Percentiles rank a stretch among this genome's conserved stretches.
Conservation (phyloP, 2,888 invertebrate species). For the Palloptera scutellata region DNA sequence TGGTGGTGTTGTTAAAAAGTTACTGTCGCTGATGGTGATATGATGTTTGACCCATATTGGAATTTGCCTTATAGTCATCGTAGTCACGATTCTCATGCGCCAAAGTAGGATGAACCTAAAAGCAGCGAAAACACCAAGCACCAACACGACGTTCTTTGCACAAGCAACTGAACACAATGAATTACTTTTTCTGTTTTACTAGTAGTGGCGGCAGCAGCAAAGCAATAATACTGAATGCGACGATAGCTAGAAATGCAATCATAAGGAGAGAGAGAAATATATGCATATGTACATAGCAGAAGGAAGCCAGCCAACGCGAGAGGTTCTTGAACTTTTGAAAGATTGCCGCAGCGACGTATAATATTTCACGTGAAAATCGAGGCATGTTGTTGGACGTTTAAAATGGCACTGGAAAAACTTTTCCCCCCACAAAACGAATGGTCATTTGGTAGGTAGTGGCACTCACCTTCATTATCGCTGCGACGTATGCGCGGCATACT, state of each 20-base stretch:
- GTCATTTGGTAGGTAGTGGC: background rate
- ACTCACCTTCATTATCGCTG: conserved; percentile 62
- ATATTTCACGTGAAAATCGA: background rate
- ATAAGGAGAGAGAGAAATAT: too few species aligned
- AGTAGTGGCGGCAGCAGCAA: background rate
- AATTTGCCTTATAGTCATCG: conserved; percentile 24
- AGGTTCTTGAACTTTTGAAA: conserved; percentile 24
- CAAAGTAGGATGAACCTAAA: background rate
- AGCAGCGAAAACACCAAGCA: background rate
- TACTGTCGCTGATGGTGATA: conserved; percentile 37
- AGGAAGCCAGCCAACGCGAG: background rate
- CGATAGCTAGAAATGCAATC: too few species aligned
- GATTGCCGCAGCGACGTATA: conserved; percentile 3
- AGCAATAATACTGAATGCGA: conserved; percentile 6
- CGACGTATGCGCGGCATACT: conserved; percentile 54
- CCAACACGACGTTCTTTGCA: background rate
- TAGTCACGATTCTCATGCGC: conserved; percentile 9
- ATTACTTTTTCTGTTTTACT: conserved; percentile 22
- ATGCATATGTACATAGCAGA: conserved; percentile 9
- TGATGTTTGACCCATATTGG: conserved; percentile 44
- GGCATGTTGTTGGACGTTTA: background rate
- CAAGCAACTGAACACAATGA: conserved; percentile 15
- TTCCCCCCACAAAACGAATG: background rate
- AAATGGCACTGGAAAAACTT: background rate
- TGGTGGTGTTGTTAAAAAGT: conserved; percentile 45